Base-by-base conservation (phyloP, 2,888 invertebrate genomes). In the Hybos culiciformis region DNA sequence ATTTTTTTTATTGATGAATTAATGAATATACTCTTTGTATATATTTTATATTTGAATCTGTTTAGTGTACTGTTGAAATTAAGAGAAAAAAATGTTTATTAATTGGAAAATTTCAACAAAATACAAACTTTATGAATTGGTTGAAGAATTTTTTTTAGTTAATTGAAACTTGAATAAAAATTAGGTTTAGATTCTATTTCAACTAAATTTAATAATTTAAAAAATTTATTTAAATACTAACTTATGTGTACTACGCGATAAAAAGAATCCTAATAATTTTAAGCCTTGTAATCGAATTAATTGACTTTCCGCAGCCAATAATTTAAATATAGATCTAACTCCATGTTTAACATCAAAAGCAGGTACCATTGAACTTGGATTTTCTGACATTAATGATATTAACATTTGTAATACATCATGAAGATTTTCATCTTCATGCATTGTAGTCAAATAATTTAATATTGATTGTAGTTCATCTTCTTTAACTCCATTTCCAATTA, bases 391-490 rank as follows among this genome's bases (percentile, higher is more conserved):
- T 52, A 98, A 70, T 1, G 90, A 87, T 63, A 97, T 96, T 54
- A 94, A 72, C 82, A 96, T 88, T 72, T 94, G 91, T 50, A 98
- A 73, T 5, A 99, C 96, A 63, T 99, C 98, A 61, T 94, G 92
- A 47, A 98, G 74, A 67, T 98, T 98, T 67, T 98, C 97, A 67
- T 97, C 96, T 86, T 97, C 96, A 62, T 96, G 88, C 73, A 96
- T 90, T 47, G 96, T 97, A 23, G 94, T 92, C 54, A 99, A 72
- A 66, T 94, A 97, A 73, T 98, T 99, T 47, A 99, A 76, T 61
- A 99, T 87, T 55, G 93, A 92, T 69, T 99, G 97, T 43, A 99
- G 73, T 66, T 99, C 98, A 67, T 99, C 98, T 60, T 98, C 97
- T 65, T 96, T 92, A 33, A 94, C 90, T 23, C 94, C 94, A 62